These are phyloP conservation scores for Troides helena DNA, from an alignment of 2,888 invertebrate genomes.

Conservation along the genomic window DNA sequence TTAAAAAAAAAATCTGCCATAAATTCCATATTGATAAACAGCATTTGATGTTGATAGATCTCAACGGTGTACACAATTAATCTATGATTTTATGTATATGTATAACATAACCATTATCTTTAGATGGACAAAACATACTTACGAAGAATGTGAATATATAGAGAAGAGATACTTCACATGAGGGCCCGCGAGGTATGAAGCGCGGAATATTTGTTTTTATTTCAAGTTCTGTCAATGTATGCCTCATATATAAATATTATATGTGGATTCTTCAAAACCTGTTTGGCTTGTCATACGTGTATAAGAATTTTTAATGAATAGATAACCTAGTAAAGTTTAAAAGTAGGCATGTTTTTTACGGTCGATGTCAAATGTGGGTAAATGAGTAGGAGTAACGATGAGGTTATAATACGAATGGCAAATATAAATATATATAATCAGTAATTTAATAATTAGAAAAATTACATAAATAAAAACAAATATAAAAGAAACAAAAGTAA, in stretches of 20 bases:
- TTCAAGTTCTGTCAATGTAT: constrained; percentile 15
- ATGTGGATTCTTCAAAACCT: constrained; percentile 14
- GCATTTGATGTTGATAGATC: too few species aligned
- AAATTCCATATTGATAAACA: too few species aligned
- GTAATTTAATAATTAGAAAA: too few species aligned
- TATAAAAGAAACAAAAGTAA: too few species aligned
- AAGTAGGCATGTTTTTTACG: background rate
- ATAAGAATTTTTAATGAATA: background rate
- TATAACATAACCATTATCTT: too few species aligned
- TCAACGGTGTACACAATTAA: too few species aligned
- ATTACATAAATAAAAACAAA: too few species aligned
- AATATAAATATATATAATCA: background rate
- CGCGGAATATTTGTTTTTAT: constrained; percentile 9
- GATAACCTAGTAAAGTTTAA: constrained; percentile 14
- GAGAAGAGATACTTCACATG: background rate
- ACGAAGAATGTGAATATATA: background rate
- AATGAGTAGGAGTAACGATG: constrained; percentile 1
- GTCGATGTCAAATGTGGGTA: constrained; percentile 7
- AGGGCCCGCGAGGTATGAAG: constrained; percentile 1
- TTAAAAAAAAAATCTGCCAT: too few species aligned
- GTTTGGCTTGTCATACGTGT: constrained; percentile 12
- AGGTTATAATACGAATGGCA: background rate
- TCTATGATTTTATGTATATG: too few species aligned
- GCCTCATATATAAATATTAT: constrained; percentile 3
- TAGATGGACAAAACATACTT: too few species aligned